phyloP scores from a whole-genome alignment of 1,140 invertebrate genomes.

The Tenebrio molitor region DNA sequence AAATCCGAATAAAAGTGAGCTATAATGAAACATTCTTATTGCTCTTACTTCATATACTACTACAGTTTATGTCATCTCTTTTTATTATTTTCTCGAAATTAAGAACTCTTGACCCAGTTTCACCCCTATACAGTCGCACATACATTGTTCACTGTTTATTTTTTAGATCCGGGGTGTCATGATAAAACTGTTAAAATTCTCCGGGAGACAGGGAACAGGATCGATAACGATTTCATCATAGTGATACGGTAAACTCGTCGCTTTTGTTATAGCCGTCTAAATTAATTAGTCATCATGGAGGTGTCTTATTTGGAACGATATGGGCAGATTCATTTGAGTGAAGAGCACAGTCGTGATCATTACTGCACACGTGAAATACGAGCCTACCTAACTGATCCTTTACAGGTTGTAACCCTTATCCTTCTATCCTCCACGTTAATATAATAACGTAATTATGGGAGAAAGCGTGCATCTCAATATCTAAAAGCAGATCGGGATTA shows the following conservation, averaged over 20 bases:
- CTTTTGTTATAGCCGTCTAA: background rate
- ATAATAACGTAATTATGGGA: constrained; percentile 33
- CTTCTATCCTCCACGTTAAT: constrained; percentile 5
- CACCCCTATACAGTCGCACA: background rate
- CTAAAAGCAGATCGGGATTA: constrained; percentile 22
- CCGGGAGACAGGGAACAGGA: no score
- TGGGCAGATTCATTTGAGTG: background rate
- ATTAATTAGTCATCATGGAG: background rate
- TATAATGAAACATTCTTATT: constrained; percentile 43
- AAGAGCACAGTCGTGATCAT: constrained; percentile 16
- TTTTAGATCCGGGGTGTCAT: background rate
- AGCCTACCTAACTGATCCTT: constrained; percentile 4
- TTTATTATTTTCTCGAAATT: constrained; percentile 38
- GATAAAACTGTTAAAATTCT: no score
- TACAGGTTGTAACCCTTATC: constrained; percentile 23
- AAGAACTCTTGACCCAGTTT: constrained; percentile 31
- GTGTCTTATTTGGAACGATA: background rate
- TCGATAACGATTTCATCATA: no score
- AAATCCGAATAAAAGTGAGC: constrained; percentile 45
- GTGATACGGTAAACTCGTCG: background rate
- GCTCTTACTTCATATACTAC: constrained; percentile 36
- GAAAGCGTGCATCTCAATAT: constrained; percentile 15
- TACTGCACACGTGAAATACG: constrained; percentile 16
- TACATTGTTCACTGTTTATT: constrained; percentile 15
- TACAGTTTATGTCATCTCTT: constrained; percentile 38